Percentiles rank a stretch among this genome's conserved stretches.
Conservation (phyloP, 2,113 vertebrate genomes). For the Sturnus vulgaris region DNA sequence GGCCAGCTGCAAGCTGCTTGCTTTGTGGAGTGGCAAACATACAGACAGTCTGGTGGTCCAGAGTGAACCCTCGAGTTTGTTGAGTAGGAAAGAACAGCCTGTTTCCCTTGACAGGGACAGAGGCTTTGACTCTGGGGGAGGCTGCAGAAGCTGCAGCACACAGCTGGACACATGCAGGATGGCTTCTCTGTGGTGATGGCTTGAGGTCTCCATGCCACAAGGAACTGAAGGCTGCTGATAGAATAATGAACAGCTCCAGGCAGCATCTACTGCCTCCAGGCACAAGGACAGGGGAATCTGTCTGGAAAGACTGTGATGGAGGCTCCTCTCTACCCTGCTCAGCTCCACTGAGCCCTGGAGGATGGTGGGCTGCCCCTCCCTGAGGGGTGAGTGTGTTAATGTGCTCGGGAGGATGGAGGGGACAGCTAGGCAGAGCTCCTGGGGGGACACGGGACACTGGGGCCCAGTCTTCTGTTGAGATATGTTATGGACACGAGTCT, state of each 20-base stretch:
- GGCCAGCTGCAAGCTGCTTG: background rate
- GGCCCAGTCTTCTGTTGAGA: no score
- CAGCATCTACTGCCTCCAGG: background rate
- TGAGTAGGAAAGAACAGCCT: background rate
- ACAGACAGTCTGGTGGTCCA: background rate
- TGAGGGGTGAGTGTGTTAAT: background rate
- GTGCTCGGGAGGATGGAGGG: rapidly evolving
- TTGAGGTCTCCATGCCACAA: background rate
- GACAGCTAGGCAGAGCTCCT: background rate
- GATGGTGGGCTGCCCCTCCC: background rate
- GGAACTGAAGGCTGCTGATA: background rate
- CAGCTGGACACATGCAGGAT: background rate
- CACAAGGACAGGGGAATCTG: rapidly evolving
- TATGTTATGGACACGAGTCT: background rate
- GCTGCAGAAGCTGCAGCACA: background rate
- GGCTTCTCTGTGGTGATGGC: background rate
- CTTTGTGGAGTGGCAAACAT: background rate
- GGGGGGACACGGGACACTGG: rapidly evolving
- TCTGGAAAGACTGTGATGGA: background rate
- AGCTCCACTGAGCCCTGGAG: background rate
- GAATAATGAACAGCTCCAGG: background rate
- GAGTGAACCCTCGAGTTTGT: background rate
- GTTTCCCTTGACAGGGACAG: background rate
- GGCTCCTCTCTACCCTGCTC: background rate
- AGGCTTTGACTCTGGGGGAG: background rate